Conservation (phyloP, 2,797 vertebrate species). For the Channallabes apus region DNA sequence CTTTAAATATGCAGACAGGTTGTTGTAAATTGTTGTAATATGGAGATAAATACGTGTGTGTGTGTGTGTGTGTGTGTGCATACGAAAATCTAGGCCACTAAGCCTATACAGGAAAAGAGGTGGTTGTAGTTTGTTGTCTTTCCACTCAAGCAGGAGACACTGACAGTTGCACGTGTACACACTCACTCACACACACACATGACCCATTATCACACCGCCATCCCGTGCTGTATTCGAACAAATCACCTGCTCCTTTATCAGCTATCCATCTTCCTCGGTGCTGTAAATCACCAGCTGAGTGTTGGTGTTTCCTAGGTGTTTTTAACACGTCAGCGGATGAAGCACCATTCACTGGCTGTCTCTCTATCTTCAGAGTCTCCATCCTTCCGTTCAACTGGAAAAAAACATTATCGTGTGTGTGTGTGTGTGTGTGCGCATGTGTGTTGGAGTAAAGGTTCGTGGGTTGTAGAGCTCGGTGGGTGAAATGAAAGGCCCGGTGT, state of each 20-base stretch:
- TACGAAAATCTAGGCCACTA: constrained; percentile 41
- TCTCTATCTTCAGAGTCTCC: constrained; percentile 5
- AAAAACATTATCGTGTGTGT: constrained; percentile 45
- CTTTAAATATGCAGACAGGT: not conserved
- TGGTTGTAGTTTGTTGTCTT: not conserved
- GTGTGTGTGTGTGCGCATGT: constrained; percentile 34
- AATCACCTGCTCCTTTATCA: not conserved
- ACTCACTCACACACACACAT: not conserved
- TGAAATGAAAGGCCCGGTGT: not conserved
- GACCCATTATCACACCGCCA: not conserved
- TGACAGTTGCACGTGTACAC: not conserved
- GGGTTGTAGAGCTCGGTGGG: not conserved
- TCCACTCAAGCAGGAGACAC: not conserved
- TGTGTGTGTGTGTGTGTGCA: constrained; percentile 48
- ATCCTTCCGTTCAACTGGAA: constrained; percentile 45
- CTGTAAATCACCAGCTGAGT: not conserved
- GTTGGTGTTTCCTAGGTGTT: constrained; percentile 12
- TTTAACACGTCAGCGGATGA: not conserved
- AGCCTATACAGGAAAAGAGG: not conserved
- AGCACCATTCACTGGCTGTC: not conserved
- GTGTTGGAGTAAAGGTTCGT: constrained; percentile 20
- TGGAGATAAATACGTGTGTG: not conserved
- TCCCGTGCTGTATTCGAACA: not conserved
- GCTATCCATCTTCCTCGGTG: not conserved
- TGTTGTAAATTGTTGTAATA: constrained; percentile 4